phyloP scores from a whole-genome alignment of 2,888 invertebrate genomes.

The Drosophila formosana region DNA sequence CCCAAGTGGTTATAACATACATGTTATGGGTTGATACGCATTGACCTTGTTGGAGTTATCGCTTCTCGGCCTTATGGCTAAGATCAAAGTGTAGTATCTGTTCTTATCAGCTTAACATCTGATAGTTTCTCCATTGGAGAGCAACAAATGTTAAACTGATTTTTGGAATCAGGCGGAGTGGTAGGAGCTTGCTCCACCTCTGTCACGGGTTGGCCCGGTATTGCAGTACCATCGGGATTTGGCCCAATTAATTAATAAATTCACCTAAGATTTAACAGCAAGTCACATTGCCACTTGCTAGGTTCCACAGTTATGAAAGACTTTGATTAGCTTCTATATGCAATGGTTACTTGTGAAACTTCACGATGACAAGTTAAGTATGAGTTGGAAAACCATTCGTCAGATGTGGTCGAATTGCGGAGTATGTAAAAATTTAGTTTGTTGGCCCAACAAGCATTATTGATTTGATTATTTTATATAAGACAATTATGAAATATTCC shows the following conservation, averaged over 20 bases:
- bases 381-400: no score
- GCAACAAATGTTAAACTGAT: conserved; percentile 87
- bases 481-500: no score
- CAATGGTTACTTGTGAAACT: no score
- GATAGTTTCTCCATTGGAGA: conserved; percentile 87
- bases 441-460: no score
- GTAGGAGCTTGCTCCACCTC: conserved; percentile 88
- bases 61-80: conserved; percentile 23
- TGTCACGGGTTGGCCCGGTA: conserved; percentile 89
- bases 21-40: not conserved
- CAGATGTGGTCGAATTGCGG: no score
- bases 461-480: no score
- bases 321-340: no score
- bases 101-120: conserved; percentile 90
- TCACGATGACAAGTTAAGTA: no score
- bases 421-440: no score
- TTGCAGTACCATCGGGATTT: conserved; percentile 86
- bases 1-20: conserved; percentile 9
- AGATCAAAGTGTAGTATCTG: conserved; percentile 85
- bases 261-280: not conserved
- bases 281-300: no score
- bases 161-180: conserved; percentile 86
- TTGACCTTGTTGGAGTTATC: not conserved
- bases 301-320: no score
- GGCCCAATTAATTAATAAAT: conserved; percentile 53